Evolutionary conservation across 2,113 vertebrate genomes (phyloP), one percentile per base, ranked within the genome.

Genomic region (Mus spicilegus): DNA sequence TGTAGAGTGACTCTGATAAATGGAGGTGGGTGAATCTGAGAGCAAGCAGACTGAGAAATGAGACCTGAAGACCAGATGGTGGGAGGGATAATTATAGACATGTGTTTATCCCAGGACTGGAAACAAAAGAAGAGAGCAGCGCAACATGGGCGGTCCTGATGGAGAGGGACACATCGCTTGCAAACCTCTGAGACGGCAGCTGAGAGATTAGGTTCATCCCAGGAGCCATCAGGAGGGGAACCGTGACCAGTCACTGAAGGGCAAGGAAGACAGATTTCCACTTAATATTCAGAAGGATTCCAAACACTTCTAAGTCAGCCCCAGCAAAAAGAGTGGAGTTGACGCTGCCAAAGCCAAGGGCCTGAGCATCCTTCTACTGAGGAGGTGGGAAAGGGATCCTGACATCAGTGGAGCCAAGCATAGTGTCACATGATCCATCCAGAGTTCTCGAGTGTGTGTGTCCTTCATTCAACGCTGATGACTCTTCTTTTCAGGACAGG

Each of bases 161-260:
- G 14, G 33, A 22, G 36, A 61, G 51, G 46, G 30, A 93, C 42
- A 49, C 24, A 28, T 30, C 36, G 63, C 56, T 56, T 26, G 56
- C 54, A 87, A 24, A 13, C 70, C 17, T n/a, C 93, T 85, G 61
- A 58, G n/a, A 49, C 46, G 39, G 80, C 49, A 46, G 87, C 46
- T 42, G 70, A 63, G 87, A 87, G 46, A 39, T 58, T 78, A 70
- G 56, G 70, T 85, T 81, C 86, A 92, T 92, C 87, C 72, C 82
- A 6, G 78, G 65, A 13, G n/a, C 17, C 28, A n/a, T 39, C 84
- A 17, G 33, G 72, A 94, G 42, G 28, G 89, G 67, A 94, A 76
- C 39, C 24, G 26, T 42, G 36, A 56, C 63, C 36, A 91, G 51
- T 80, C 39, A 78, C 56, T 78, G 33, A 78, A 89, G 20, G 58